Evolutionary conservation across 2,888 invertebrate species (phyloP).

Genomic region (Drosophila buzzatii): DNA sequence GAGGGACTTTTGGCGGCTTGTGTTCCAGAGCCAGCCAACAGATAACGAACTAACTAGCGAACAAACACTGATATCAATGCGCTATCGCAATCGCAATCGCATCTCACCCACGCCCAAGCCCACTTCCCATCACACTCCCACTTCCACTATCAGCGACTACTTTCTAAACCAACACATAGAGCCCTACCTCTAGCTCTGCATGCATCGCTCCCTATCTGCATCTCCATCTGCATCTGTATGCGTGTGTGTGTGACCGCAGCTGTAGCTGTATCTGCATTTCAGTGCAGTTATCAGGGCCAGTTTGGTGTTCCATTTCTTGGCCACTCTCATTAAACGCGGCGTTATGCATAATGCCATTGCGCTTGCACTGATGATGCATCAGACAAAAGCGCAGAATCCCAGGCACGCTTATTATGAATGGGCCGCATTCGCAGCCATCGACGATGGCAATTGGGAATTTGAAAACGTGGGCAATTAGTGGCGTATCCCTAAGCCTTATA

Average conservation of each 20-base stretch:
- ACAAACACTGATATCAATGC: constrained; percentile 61
- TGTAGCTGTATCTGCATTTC: constrained; percentile 1
- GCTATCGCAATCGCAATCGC: constrained; percentile 24
- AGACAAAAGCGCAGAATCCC: constrained; percentile 5
- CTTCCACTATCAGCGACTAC: not conserved
- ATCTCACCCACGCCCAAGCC: not conserved
- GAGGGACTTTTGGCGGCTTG: constrained; percentile 17
- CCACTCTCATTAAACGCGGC: constrained; percentile 5
- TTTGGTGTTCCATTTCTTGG: constrained; percentile 8
- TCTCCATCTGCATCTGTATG: not conserved
- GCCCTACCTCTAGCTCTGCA: constrained; percentile 2
- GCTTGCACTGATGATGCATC: not conserved
- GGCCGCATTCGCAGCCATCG: not conserved
- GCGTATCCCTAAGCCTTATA: not conserved
- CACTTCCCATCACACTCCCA: not conserved
- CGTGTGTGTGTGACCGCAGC: not conserved
- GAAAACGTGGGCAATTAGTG: not conserved
- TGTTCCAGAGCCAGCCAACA: constrained; percentile 26
- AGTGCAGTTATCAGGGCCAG: constrained; percentile 10
- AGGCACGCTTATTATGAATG: constrained; percentile 2
- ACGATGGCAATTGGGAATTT: not conserved
- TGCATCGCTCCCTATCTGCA: constrained; percentile 1
- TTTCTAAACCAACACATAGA: constrained; percentile 8
- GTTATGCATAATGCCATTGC: constrained; percentile 21
- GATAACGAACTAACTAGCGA: constrained; percentile 76